Evolutionary conservation across 92 coral and sea anemone genomes (phyloP).

Genomic region (Zoanthus gigantus): DNA sequence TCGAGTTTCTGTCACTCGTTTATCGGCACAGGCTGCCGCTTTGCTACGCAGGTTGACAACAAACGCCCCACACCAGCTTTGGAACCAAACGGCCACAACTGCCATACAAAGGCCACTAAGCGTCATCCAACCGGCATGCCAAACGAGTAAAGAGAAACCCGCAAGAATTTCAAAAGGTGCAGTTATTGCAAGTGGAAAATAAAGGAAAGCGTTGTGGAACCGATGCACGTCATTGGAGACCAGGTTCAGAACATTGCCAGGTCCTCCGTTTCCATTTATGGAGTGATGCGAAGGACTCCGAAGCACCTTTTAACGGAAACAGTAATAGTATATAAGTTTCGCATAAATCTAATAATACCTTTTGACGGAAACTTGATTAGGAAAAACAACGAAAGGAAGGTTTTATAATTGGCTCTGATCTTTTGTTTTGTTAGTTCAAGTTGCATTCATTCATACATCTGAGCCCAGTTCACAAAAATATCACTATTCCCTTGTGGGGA

Average conservation of each 20-base stretch:
- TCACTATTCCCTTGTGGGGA: too few species aligned
- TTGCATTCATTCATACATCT: too few species aligned
- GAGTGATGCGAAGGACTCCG: background rate
- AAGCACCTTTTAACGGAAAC: background rate
- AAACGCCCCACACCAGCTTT: constrained; percentile 1
- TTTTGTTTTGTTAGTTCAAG: too few species aligned
- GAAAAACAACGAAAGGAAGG: too few species aligned
- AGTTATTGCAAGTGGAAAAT: background rate
- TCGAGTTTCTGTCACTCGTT: constrained; percentile 19
- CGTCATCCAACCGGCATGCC: constrained; percentile 3
- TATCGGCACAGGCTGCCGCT: constrained; percentile 18
- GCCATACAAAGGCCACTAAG: constrained; percentile 19
- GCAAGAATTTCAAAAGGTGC: constrained; percentile 8
- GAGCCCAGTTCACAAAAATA: too few species aligned
- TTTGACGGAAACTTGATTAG: background rate
- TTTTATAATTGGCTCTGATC: too few species aligned
- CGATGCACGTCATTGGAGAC: constrained; percentile 38
- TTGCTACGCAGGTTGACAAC: background rate
- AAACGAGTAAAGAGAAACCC: background rate
- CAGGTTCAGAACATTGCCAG: constrained; percentile 23
- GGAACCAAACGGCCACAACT: background rate
- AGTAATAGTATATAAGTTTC: background rate
- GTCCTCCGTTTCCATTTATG: background rate
- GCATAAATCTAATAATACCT: background rate
- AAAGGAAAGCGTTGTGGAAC: constrained; percentile 10